Base-by-base conservation (phyloP, 2,797 vertebrate species). In the Phrynocephalus guinanensis region DNA sequence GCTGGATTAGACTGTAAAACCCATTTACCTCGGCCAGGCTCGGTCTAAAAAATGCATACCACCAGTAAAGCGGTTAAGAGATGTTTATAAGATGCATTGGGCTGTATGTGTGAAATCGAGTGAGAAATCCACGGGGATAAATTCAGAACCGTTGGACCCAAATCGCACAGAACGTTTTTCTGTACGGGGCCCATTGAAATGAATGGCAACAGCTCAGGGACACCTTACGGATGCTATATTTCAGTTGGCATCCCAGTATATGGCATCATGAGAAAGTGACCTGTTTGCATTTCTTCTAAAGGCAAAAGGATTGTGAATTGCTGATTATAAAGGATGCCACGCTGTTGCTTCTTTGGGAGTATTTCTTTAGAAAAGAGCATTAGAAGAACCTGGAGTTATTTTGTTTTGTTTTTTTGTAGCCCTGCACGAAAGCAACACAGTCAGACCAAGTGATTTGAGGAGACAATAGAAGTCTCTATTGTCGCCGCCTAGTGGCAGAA, bases 401-500 rank as follows among this genome's bases (percentile, higher is more conserved):
- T 38, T 38, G 38, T 38, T 38, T 38, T 38, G 16, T 72, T 52
- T 15, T 72, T 52, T 15, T 24, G 11, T 66, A 67, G 66, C 80
- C 50, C 24, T 33, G 22, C 44, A 16, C 30, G 24, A 48, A 81
- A 1, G 24, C 52, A 72, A 56, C 33, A 38, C 18, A n/a, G 30
- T 20, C 86, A 44, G 24, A 81, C 18, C 50, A 22, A 77, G 63
- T 71, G 33, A 22, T 63, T 81, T 20, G 18, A 26, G 72, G 84
- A 94, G 89, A 96, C 95, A 96, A 95, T 94, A 93, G 94, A 85
- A 72, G 33, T 78, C 0, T 20, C 88, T 91, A 85, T 94, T 95
- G 91, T 89, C 94, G 96, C 96, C 96, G 94, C 96, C 96, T 90
- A 93, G 96, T 94, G 96, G 96, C 93, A 7, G 68, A 30, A 92